Base-by-base conservation (phyloP, 2,113 vertebrate genomes). In the Hippocampus guttulatus region DNA sequence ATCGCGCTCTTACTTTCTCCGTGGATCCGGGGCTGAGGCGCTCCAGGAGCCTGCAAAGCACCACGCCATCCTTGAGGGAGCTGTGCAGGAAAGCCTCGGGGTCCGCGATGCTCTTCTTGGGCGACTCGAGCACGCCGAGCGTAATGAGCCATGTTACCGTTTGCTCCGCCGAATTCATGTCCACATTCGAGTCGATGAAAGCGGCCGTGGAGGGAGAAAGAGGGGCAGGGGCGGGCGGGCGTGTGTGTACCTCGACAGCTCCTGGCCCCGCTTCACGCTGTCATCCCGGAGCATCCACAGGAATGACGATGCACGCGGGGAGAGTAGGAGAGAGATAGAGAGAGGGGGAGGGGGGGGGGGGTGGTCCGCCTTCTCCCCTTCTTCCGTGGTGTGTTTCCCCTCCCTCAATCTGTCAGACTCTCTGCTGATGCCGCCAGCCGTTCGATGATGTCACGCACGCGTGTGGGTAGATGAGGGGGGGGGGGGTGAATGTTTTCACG, bases 61-160 rank as follows among this genome's bases (percentile, higher is more conserved):
- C 96, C 86, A 98, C 94, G 75, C 96, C 96, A 87, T 98, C 96
- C 79, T 91, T 95, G 66, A 98, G 91, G 27, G 95, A 96, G 80
- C 88, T 91, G 85, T 96, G 96, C 88, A 98, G 85, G 78, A 97
- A 98, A 14, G 93, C 95, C 82, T 96, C 96, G 1, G 96, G 96
- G 85, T 98, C 96, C 73, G 95, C 94, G 81, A 98, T 93, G 88
- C 90, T 97, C 81, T 98, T 98, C 91, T 98, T 98, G 78, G 95
- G 96, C 70, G 96, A 97, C 72, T 97, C 95, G 87, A 98, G 91
- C 88, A 98, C 96, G 78, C 96, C 96, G 81, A 98, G 90, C 80
- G 95, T 93, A 57, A 98, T 98, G 80, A 98, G 90, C 95, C 96
- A 98, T 85, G 96, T 98, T 85, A 98, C 96, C 90, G 96, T 98